Evolutionary conservation across 2,113 vertebrate genomes (phyloP).

Genomic region (Centrocercus urophasianus): DNA sequence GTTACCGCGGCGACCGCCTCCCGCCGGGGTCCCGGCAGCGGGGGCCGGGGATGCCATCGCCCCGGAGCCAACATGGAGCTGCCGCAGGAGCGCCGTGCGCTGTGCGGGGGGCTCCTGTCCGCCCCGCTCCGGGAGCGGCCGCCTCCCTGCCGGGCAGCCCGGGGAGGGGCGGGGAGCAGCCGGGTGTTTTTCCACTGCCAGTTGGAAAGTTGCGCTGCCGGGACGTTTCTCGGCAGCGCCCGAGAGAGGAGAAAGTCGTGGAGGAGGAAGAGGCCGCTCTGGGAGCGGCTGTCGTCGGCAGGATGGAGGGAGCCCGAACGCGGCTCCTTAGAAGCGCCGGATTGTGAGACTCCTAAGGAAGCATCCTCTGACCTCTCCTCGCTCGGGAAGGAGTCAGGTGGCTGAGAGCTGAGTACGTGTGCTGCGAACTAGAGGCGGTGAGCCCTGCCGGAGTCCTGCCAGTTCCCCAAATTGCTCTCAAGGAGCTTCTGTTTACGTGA

Average conservation of each 20-base stretch:
- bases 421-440: constrained; percentile 29
- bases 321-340: not conserved
- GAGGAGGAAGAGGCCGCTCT: not conserved
- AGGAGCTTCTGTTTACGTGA: constrained; percentile 66
- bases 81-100: not conserved
- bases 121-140: not conserved
- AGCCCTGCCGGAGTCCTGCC: constrained; percentile 49
- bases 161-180: not conserved
- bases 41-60: constrained; percentile 67
- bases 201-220: not conserved
- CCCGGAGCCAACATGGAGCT: constrained; percentile 9
- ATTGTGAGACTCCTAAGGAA: not conserved
- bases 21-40: constrained; percentile 47
- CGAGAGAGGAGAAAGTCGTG: not conserved
- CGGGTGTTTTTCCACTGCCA: not conserved
- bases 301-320: not conserved
- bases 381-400: not conserved
- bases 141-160: not conserved
- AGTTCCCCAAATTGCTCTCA: constrained; percentile 60
- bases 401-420: constrained; percentile 3
- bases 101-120: not conserved
- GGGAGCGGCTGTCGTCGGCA: not conserved
- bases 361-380: not conserved
- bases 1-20: constrained; percentile 69
- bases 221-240: not conserved